phyloP scores from a whole-genome alignment of 1,140 invertebrate genomes.

The Conus betulinus region DNA sequence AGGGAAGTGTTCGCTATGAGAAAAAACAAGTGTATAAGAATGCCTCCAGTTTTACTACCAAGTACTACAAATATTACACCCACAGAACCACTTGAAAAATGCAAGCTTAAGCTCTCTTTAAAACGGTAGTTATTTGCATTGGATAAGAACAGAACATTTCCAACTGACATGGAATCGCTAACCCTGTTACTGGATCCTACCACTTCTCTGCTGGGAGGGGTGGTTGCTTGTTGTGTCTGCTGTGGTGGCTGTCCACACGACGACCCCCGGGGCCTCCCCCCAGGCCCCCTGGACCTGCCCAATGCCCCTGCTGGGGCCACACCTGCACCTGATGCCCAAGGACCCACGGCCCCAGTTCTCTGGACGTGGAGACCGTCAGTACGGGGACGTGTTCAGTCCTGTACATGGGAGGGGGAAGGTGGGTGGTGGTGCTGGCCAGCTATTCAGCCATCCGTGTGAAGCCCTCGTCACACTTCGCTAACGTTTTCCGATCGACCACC shows the following conservation, averaged over 20 bases:
- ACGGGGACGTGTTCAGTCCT: constrained; percentile 54
- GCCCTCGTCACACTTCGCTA: constrained; percentile 45
- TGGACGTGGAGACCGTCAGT: constrained; percentile 34
- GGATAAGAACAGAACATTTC: too few species aligned
- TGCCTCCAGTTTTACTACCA: too few species aligned
- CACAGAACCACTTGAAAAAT: too few species aligned
- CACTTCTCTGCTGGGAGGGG: background rate
- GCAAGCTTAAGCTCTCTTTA: too few species aligned
- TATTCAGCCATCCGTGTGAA: constrained; percentile 46
- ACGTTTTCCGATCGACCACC: constrained; percentile 46
- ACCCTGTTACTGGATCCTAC: background rate
- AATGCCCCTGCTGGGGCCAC: constrained; percentile 49
- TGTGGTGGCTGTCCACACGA: constrained; percentile 25
- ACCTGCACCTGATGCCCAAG: constrained; percentile 37
- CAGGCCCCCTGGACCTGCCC: constrained; percentile 13
- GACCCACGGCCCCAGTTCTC: constrained; percentile 38
- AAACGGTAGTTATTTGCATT: too few species aligned
- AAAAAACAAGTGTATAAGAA: too few species aligned
- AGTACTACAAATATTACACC: too few species aligned
- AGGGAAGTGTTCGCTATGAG: too few species aligned
- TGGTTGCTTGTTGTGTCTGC: background rate
- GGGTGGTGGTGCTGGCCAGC: constrained; percentile 47
- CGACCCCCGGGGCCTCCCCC: constrained; percentile 31
- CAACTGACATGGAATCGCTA: background rate
- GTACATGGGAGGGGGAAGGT: constrained; percentile 30